Base-by-base conservation (phyloP, 2,888 invertebrate species). In the Orthosia cruda region DNA sequence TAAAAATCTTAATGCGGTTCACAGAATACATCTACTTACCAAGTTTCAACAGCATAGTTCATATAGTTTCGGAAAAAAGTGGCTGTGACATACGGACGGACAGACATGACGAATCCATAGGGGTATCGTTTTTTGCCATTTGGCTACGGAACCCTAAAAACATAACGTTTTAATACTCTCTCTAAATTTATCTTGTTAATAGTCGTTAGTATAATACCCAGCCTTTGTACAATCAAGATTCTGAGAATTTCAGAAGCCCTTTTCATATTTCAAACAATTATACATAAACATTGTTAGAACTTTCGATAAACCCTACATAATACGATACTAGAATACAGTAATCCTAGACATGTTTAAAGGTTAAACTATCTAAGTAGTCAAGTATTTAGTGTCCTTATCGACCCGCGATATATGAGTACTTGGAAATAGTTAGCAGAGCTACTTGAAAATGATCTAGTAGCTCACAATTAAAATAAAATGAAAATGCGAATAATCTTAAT, bases 401-500 rank as follows among this genome's bases (percentile, higher is more conserved):
- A 32, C 26, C 26, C 4, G n/a, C 59, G 7, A 77, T 66, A 64
- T 26, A 40, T 45, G 47, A 65, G 47, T 61, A 58, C 69, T 58
- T 71, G 13, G 55, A 26, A 69, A 66, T 71, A 58, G 66, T 80
- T 66, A 3, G 7, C 12, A 16, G 32, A 79, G 18, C 49, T 57
- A 50, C 16, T 70, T 63, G 9, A 20, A 77, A 50, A 57, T 57
- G n/a, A 64, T 52, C 54, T 63, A 55, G 54, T 61, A 50, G 18
- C 16, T 40, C 52, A 65, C 50, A 62, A 66, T 78, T 66, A 45
- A 45, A 66, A 61, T 62, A 67, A n/a, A 70, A 65, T 52, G 26
- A 69, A 71, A 63, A 63, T 59, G 63, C 40, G 65, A 79, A 83
- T 73, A 47, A 83, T 65, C 83, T 79, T 68, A 73, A 83, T 79